Percentiles rank a stretch among this genome's conserved stretches.
These are phyloP conservation scores for Caenorhabditis auriculariae DNA, from an alignment of 2,888 invertebrate species.

Conservation along the genomic window DNA sequence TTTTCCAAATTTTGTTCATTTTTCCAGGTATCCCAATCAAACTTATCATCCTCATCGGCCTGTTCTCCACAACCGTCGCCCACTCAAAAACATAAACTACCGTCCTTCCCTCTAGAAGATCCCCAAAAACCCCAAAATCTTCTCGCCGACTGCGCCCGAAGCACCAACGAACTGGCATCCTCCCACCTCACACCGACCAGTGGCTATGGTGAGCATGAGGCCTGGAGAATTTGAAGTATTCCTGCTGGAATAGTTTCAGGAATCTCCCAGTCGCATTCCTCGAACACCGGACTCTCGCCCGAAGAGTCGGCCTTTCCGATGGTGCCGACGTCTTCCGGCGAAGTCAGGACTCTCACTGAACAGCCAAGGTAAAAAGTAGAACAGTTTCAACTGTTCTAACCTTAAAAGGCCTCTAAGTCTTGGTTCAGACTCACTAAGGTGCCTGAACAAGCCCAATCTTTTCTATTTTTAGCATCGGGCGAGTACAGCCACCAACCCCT, in stretches of 20 bases:
- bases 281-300: too few species aligned
- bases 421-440: conserved; percentile 12
- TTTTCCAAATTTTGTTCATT: neutral
- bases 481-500: conserved; percentile 45
- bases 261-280: too few species aligned
- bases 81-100: conserved; percentile 1
- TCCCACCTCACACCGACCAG: neutral
- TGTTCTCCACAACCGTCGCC: conserved; percentile 40
- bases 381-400: too few species aligned
- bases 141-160: neutral
- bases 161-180: neutral
- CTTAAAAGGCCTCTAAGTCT: too few species aligned
- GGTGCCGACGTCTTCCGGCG: too few species aligned
- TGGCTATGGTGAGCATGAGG: neutral
- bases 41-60: conserved; percentile 42
- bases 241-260: too few species aligned
- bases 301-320: too few species aligned
- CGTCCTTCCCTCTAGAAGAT: neutral
- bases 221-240: neutral
- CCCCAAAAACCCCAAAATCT: neutral
- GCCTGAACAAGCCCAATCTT: conserved; percentile 11
- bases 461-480: conserved; percentile 32
- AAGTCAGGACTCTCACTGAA: too few species aligned
- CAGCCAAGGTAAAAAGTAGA: too few species aligned
- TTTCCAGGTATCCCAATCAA: conserved; percentile 33